A percentile compares a stretch with the other conserved stretches of the same genome.
phyloP scores from a whole-genome alignment of 2,888 invertebrate species.

The Phragmatobia fuliginosa region DNA sequence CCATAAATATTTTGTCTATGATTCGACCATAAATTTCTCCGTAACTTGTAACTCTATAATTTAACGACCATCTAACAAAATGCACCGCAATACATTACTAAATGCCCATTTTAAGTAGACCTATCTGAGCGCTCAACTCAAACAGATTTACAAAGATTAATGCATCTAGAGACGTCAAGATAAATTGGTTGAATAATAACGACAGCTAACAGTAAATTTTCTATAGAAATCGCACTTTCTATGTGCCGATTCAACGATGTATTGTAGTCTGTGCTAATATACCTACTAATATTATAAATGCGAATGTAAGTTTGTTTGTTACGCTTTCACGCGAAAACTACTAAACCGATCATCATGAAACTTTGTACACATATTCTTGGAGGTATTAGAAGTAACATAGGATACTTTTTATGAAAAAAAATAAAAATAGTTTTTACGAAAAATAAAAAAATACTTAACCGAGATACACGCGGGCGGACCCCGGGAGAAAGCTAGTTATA shows the following conservation, averaged over 20 bases:
- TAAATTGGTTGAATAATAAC: conserved; percentile 23
- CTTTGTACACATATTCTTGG: too few relatives aligned
- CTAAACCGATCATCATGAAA: too few relatives aligned
- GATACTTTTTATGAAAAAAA: too few relatives aligned
- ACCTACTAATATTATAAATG: too few relatives aligned
- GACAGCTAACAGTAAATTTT: conserved; percentile 31
- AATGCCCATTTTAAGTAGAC: conserved; percentile 18
- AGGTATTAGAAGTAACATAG: too few relatives aligned
- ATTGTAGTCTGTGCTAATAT: background rate
- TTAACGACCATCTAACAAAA: conserved; percentile 37
- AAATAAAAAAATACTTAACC: too few relatives aligned
- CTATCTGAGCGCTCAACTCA: conserved; percentile 4
- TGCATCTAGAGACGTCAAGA: conserved; percentile 27
- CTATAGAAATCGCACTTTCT: conserved; percentile 55
- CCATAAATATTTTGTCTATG: background rate
- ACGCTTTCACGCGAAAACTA: too few relatives aligned
- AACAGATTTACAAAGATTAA: conserved; percentile 10
- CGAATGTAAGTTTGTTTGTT: too few relatives aligned
- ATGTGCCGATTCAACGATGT: conserved; percentile 4
- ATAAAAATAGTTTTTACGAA: too few relatives aligned
- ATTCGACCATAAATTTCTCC: conserved; percentile 28
- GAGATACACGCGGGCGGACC: too few relatives aligned
- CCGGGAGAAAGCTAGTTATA: too few relatives aligned
- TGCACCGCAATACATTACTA: conserved; percentile 30
- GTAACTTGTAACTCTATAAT: conserved; percentile 19